Conservation (phyloP, 2,113 vertebrate genomes). For the Bubo bubo region DNA sequence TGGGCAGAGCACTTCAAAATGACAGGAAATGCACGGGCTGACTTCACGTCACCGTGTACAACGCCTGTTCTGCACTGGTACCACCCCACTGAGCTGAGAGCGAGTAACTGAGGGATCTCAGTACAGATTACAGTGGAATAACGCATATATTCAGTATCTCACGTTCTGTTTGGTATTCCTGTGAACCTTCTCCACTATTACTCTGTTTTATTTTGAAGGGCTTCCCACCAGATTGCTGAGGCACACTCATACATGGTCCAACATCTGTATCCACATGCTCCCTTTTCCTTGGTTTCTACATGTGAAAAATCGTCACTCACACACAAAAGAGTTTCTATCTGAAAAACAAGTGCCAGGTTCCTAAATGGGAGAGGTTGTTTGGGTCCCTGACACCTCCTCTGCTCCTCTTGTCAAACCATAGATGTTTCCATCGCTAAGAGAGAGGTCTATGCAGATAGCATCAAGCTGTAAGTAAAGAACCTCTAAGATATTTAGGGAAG, state of each 20-base stretch:
- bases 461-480: neutral
- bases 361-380: neutral
- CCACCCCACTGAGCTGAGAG: rapidly evolving
- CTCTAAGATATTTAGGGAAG: neutral
- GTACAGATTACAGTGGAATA: neutral
- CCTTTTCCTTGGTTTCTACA: neutral
- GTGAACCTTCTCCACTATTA: neutral
- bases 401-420: neutral
- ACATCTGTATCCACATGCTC: neutral
- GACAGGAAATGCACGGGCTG: neutral
- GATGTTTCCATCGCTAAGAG: neutral
- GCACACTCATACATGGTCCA: too few relatives aligned
- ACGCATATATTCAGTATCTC: too few relatives aligned
- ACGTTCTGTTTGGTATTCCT: rapidly evolving
- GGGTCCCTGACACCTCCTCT: neutral
- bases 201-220: neutral
- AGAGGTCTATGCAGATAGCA: neutral
- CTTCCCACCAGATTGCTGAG: neutral
- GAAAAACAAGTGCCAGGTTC: neutral
- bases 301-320: neutral
- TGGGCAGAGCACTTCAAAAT: too few relatives aligned
- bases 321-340: neutral
- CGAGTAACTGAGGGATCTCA: rapidly evolving
- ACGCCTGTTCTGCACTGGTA: rapidly evolving
- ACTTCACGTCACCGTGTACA: neutral